Evolutionary conservation across 2,797 vertebrate genomes (phyloP).

Genomic region (Hypotaenidia philippensis): DNA sequence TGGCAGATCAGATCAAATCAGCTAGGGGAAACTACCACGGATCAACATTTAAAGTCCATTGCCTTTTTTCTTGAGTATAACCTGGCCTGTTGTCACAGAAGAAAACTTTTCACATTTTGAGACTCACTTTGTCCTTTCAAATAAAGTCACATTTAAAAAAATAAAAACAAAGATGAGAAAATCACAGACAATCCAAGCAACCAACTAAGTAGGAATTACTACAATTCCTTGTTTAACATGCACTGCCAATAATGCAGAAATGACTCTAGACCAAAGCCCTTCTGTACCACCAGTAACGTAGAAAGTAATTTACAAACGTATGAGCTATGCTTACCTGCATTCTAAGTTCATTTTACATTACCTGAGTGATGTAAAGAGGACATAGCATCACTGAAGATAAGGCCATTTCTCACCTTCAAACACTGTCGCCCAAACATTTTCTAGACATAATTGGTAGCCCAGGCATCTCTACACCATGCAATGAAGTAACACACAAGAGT

Average conservation of each 20-base stretch:
- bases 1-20: background rate
- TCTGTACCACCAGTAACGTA: background rate
- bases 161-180: fast-evolving
- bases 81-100: background rate
- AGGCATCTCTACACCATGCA: background rate
- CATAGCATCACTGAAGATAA: background rate
- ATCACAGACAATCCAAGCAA: too few relatives aligned
- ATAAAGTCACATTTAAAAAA: background rate
- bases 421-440: background rate
- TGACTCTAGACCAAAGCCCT: background rate
- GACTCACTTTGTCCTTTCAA: background rate
- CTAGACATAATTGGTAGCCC: background rate
- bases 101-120: background rate
- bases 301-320: background rate
- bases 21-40: background rate
- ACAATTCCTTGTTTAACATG: background rate
- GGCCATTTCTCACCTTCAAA: background rate
- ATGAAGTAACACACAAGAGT: background rate
- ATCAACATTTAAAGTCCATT: background rate
- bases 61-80: background rate
- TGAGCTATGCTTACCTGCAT: background rate
- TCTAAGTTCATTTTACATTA: background rate
- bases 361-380: background rate
- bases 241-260: background rate
- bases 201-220: background rate